phyloP scores from a whole-genome alignment of 2,113 vertebrate species.

The Phyllostomus hastatus region DNA sequence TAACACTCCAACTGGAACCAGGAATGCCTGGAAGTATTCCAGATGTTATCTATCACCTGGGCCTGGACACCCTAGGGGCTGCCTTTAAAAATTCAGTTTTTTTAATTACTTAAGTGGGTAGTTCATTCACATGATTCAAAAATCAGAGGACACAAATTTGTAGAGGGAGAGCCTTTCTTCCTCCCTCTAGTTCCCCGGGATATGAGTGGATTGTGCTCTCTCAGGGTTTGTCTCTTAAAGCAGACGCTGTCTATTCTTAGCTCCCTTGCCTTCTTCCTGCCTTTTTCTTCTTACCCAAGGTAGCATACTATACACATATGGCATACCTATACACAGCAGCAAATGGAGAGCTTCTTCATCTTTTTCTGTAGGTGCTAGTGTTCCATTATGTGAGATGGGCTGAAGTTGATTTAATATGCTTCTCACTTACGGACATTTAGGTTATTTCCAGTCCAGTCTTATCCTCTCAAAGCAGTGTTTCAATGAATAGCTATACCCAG shows the following conservation, averaged over 20 bases:
- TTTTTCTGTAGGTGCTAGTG: background rate
- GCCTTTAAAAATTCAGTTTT: background rate
- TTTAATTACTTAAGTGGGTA: background rate
- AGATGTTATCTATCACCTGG: background rate
- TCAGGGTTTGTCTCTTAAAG: background rate
- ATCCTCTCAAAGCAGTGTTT: background rate
- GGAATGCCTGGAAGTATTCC: background rate
- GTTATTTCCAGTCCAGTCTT: background rate
- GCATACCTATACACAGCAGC: background rate
- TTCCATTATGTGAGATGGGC: background rate
- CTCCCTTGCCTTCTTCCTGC: background rate
- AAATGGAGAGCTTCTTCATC: background rate
- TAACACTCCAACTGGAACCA: background rate
- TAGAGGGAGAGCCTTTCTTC: background rate
- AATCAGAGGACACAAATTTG: background rate
- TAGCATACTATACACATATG: fast-evolving
- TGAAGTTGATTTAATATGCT: background rate
- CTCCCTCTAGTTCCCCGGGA: background rate
- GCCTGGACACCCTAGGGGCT: background rate
- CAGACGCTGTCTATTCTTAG: background rate
- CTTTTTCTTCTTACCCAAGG: background rate
- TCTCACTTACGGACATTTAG: background rate
- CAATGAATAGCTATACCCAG: background rate
- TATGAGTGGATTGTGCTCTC: background rate
- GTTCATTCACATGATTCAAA: background rate